Evolutionary conservation across 1,140 invertebrate genomes (phyloP).

Genomic region (Drosophila tsacasi): DNA sequence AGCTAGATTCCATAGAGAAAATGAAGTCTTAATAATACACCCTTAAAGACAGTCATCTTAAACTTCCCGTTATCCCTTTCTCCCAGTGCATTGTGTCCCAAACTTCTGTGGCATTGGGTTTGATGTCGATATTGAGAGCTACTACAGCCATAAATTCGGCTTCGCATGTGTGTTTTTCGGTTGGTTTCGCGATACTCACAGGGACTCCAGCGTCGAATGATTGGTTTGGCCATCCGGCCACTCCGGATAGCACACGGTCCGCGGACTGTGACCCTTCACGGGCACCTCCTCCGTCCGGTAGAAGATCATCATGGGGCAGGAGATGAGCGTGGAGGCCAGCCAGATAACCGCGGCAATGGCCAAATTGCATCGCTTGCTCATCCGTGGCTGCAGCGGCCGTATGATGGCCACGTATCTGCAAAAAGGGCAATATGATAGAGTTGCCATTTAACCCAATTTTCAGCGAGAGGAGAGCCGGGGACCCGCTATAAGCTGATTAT

Average conservation of each 20-base stretch:
- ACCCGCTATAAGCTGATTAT: conserved; percentile 43
- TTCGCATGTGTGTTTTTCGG: neutral
- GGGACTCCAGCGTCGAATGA: conserved; percentile 90
- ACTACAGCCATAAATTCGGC: conserved; percentile 3
- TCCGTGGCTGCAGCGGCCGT: conserved; percentile 93
- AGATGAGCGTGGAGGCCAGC: conserved; percentile 90
- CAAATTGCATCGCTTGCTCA: conserved; percentile 93
- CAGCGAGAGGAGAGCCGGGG: too few species aligned
- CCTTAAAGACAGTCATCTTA: neutral
- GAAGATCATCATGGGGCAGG: conserved; percentile 93
- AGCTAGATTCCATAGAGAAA: neutral
- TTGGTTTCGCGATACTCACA: conserved; percentile 88
- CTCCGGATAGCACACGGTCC: conserved; percentile 91
- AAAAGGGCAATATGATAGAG: conserved; percentile 31
- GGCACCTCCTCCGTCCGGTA: conserved; percentile 89
- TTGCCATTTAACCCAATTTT: conserved; percentile 43
- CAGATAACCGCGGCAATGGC: conserved; percentile 93
- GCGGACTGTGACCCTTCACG: conserved; percentile 86
- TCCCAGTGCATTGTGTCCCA: conserved; percentile 1
- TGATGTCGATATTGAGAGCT: neutral
- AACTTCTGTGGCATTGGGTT: neutral
- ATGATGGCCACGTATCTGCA: conserved; percentile 96
- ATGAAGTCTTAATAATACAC: neutral
- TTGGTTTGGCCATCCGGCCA: conserved; percentile 93
- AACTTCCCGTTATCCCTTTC: neutral